These are phyloP conservation scores for Bellardia bayeri DNA, from an alignment of 2,888 invertebrate species.

Conservation along the genomic window DNA sequence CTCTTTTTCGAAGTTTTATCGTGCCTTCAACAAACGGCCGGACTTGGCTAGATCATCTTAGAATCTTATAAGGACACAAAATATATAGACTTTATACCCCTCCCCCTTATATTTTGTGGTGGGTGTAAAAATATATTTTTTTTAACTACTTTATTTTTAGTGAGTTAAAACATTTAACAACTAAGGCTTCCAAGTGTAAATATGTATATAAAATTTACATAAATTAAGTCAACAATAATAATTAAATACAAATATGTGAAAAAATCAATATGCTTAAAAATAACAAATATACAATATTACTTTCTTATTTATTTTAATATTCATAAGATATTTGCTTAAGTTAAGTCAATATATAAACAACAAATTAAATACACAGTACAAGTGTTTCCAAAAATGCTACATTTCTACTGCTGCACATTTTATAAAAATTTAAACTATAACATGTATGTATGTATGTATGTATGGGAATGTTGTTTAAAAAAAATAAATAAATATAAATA, in stretches of 20 bases:
- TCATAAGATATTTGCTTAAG: neutral
- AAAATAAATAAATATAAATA: neutral
- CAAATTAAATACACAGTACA: neutral
- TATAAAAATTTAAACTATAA: neutral
- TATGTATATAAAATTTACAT: too few species aligned
- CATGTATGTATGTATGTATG: neutral
- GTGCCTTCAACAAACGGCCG: too few species aligned
- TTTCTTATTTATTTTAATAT: neutral
- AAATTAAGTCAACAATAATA: neutral
- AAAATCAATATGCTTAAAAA: neutral
- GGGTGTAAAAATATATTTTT: too few species aligned
- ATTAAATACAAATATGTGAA: neutral
- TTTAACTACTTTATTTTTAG: too few species aligned
- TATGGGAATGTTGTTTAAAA: neutral
- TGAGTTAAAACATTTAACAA: too few species aligned
- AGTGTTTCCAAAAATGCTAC: neutral
- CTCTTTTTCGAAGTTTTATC: too few species aligned
- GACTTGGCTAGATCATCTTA: too few species aligned
- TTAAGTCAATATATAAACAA: constrained; percentile 1
- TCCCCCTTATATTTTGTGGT: too few species aligned
- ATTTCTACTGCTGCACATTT: neutral
- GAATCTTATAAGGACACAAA: too few species aligned
- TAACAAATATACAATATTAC: neutral
- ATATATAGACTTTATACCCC: too few species aligned
- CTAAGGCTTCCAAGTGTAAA: too few species aligned